Base-by-base conservation (phyloP, 37 sponge, comb jelly and placozoan genomes). In the Ephydatia muelleri region DNA sequence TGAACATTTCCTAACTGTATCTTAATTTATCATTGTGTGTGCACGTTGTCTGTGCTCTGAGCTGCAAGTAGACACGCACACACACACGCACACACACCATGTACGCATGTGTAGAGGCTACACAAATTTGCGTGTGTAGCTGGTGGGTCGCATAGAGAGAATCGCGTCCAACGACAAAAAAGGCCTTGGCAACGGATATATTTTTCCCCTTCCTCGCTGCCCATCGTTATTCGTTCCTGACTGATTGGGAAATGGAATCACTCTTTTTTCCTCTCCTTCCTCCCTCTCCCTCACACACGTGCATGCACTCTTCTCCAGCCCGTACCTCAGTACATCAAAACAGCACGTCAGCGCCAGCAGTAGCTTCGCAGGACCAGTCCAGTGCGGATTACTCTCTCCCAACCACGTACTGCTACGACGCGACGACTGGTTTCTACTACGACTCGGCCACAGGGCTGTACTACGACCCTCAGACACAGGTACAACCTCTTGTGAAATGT, bases 391-490 rank as follows among this genome's bases (percentile, higher is more conserved):
- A 47, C 26, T 11, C 74, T 49, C 83, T 85, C 26, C 85, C 93
- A 8, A 86, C 96, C 19, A 88, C 91, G 5, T 95, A 95, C 82
- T 28, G 68, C 32, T 90, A 86, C 39, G 96, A 95, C 37, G 35
- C 90, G 0, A 76, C 91, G 5, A 91, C 96, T 35, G 96, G 96
- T 3, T 95, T 90, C 83, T 95, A 95, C 80, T 92, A 95, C 69
- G 96, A 95, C 83, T 87, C 93, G 4, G 65, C 80, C 19, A 92
- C 91, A 37, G 96, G 96, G 70, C 85, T 98, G 34, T 96, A 98
- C 86, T 96, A 96, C 84, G 99, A 98, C 74, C 94, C 97, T 12
- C 94, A 92, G 33, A 90, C 98, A 37, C 88, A 92, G 88, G 97
- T 97, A 33, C 23, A 22, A 21, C 21, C 66, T 21, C 21, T 14